phyloP scores from a whole-genome alignment of 2,113 vertebrate genomes.

The Pyrgilauda ruficollis region DNA sequence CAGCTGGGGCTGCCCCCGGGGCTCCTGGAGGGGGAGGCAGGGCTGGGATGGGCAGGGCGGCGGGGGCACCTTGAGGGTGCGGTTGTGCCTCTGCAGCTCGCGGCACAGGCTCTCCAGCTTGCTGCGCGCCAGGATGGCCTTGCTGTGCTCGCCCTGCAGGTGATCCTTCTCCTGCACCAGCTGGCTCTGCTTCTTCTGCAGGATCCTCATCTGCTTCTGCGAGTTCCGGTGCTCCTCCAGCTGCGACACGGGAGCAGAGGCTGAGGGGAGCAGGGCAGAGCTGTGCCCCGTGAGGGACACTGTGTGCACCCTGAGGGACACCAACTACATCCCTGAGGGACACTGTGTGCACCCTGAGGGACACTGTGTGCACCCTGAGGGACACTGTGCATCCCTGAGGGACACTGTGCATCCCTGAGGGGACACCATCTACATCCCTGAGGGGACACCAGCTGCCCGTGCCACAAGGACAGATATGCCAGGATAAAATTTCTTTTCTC shows the following conservation, averaged over 20 bases:
- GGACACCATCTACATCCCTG: no score
- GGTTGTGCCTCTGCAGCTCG: constrained; percentile 96
- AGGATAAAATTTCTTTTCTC: no score
- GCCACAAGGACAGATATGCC: not conserved
- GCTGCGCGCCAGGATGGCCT: constrained; percentile 93
- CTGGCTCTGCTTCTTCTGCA: constrained; percentile 97
- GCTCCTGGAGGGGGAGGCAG: not conserved
- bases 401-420: no score
- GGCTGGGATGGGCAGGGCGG: accelerated
- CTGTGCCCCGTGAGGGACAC: no score
- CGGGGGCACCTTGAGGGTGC: constrained; percentile 87
- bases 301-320: no score
- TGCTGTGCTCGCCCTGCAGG: constrained; percentile 93
- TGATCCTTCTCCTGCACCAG: constrained; percentile 95
- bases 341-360: no score
- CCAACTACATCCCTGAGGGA: no score
- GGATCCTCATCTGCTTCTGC: constrained; percentile 91
- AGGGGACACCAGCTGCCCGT: not conserved
- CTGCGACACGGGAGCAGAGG: constrained; percentile 55
- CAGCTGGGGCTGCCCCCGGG: not conserved
- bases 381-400: no score
- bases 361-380: no score
- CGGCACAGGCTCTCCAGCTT: constrained; percentile 96
- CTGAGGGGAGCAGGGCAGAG: not conserved
- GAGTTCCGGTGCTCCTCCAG: constrained; percentile 93